Base-by-base conservation (phyloP, 2,797 vertebrate genomes). In the Coracias cyanogaster region DNA sequence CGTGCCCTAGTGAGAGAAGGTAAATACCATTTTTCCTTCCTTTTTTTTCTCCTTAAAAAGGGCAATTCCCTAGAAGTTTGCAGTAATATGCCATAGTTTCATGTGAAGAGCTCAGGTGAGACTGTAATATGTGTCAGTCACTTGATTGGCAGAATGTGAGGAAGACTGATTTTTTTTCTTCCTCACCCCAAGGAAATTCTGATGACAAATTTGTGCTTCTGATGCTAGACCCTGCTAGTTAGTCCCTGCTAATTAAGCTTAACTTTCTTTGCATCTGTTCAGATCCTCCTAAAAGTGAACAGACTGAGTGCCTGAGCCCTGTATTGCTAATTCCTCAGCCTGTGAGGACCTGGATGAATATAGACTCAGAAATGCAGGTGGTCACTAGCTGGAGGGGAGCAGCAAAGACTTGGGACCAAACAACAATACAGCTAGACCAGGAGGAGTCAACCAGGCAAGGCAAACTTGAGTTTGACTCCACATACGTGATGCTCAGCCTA, bases 61-160 rank as follows among this genome's bases (percentile, higher is more conserved):
- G 85, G 70, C 80, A 96, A 24, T 67, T 90, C 94, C 89, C 84
- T 89, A 70, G 67, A 89, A 79, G 19, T 46, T 45, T 57, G 21
- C 79, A 93, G 73, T 28, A 49, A 62, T 67, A 33, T 26, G 74
- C 48, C 90, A 45, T 6, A 70, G 69, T 51, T 95, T 52, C 49
- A 35, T 3, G 18, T 37, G 54, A 72, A 77, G 35, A 52, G 72
- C 58, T 82, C 78, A 83, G 90, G 31, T 70, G 43, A 83, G 91
- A 19, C 21, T 70, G 49, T 35, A 41, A 85, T 58, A 12, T 9
- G 61, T 82, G 82, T 89, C 95, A 93, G 14, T 74, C 48, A 67
- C 4, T 72, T 64, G 87, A 80, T 1, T 82, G 90, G 60, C 82
- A 85, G 89, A 61, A n/a, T 4, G 14, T 7, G 19, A 77, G 51